phyloP scores from a whole-genome alignment of 2,113 vertebrate genomes.

The Rhinolophus ferrumequinum region DNA sequence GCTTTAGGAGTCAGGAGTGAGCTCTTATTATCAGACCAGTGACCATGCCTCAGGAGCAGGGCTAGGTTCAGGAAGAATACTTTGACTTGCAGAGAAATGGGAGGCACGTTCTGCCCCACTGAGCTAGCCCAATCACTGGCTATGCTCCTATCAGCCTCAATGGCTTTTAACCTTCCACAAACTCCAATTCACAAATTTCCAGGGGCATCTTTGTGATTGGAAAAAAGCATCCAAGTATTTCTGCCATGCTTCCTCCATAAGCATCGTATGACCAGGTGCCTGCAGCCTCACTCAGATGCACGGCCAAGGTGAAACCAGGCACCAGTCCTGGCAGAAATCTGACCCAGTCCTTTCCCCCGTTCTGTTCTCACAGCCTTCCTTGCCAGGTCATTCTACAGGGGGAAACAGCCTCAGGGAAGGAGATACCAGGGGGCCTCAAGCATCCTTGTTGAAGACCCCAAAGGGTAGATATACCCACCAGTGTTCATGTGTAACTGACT shows the following conservation, averaged over 20 bases:
- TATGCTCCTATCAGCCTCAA: neutral
- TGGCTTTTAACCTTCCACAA: neutral
- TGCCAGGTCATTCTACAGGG: neutral
- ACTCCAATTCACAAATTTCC: no score
- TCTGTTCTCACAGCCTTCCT: neutral
- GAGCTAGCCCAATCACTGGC: neutral
- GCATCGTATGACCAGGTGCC: neutral
- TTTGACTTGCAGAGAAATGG: neutral
- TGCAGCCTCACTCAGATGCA: neutral
- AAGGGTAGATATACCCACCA: neutral
- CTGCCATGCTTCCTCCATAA: neutral
- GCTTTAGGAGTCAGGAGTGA: neutral
- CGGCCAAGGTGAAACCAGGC: neutral
- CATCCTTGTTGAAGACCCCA: neutral
- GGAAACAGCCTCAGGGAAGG: neutral
- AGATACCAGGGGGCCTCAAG: neutral
- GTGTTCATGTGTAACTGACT: neutral
- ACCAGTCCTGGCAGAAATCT: neutral
- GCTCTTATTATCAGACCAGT: neutral
- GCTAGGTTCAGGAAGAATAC: neutral
- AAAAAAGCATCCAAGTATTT: neutral
- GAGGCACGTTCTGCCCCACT: neutral
- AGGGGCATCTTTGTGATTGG: neutral
- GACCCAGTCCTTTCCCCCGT: neutral
- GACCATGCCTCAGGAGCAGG: neutral